Evolutionary conservation across 2,113 vertebrate genomes (phyloP).

Genomic region (Micronisus gabar): DNA sequence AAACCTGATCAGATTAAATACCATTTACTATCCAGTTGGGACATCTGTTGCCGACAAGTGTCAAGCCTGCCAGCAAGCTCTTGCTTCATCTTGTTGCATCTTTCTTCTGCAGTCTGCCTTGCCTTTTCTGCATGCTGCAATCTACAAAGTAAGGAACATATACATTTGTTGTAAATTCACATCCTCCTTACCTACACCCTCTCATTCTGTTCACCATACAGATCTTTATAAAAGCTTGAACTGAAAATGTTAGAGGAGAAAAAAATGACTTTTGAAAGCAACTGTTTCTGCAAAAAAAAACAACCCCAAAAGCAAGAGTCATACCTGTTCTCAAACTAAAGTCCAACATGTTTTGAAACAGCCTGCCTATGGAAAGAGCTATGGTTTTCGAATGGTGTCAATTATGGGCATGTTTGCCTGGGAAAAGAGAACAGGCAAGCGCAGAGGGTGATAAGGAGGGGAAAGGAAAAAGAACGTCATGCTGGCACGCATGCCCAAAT

Average conservation of each 20-base stretch:
- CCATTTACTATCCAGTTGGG: slow-evolving; percentile 86
- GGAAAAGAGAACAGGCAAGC: neutral
- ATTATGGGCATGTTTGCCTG: neutral
- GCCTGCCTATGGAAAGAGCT: neutral
- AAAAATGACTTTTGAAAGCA: neutral
- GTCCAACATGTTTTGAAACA: neutral
- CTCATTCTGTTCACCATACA: neutral
- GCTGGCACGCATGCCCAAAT: neutral
- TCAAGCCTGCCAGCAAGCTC: slow-evolving; percentile 81
- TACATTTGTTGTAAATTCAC: neutral
- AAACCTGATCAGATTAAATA: slow-evolving; percentile 17
- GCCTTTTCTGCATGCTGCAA: slow-evolving; percentile 81
- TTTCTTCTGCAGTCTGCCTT: slow-evolving; percentile 77
- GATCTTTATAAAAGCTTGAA: neutral
- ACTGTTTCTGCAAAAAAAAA: neutral
- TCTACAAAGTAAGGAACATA: slow-evolving; percentile 48
- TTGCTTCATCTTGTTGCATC: slow-evolving; percentile 78
- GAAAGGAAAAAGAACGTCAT: neutral
- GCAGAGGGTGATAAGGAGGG: neutral
- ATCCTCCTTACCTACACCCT: neutral
- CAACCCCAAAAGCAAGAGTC: fast-evolving
- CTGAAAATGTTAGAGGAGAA: neutral
- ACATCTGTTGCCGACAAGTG: slow-evolving; percentile 80
- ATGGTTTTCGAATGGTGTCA: neutral
- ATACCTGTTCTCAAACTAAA: neutral